Evolutionary conservation across 1,140 invertebrate genomes (phyloP).

Genomic region (Branchinecta lindahli): DNA sequence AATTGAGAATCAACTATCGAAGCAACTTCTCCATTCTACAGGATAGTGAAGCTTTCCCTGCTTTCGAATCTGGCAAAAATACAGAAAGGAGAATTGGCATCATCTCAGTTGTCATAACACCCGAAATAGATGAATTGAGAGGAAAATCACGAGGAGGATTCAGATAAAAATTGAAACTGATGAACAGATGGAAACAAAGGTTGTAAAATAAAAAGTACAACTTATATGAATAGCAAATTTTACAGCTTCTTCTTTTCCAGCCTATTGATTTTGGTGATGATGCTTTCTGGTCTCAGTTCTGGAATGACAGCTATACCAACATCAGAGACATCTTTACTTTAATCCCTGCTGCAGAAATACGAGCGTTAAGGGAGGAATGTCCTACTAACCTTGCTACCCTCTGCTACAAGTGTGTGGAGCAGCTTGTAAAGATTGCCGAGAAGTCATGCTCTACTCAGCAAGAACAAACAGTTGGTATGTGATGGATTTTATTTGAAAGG

Average conservation of each 20-base stretch:
- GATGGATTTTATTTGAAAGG: not conserved
- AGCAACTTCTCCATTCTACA: too few relatives aligned
- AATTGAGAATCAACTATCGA: too few relatives aligned
- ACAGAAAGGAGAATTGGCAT: too few relatives aligned
- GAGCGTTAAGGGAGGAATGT: slow-evolving; percentile 81
- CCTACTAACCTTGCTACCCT: slow-evolving; percentile 97
- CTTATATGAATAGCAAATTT: not conserved
- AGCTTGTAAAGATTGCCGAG: slow-evolving; percentile 81
- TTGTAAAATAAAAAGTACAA: too few relatives aligned
- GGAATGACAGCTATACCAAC: slow-evolving; percentile 82
- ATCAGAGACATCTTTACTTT: slow-evolving; percentile 95
- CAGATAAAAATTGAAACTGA: too few relatives aligned
- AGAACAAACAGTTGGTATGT: slow-evolving; percentile 78
- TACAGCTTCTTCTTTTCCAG: slow-evolving; percentile 33
- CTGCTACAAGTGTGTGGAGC: slow-evolving; percentile 96
- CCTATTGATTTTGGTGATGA: slow-evolving; percentile 81
- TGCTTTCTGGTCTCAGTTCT: slow-evolving; percentile 97
- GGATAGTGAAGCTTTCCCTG: too few relatives aligned
- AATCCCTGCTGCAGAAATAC: slow-evolving; percentile 82
- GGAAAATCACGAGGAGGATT: too few relatives aligned
- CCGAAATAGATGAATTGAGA: too few relatives aligned
- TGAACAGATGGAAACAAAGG: too few relatives aligned
- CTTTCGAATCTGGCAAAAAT: too few relatives aligned
- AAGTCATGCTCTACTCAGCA: slow-evolving; percentile 77
- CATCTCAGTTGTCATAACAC: too few relatives aligned